Evolutionary conservation across 2,797 vertebrate genomes (phyloP), one percentile per base, ranked within the genome.

Genomic region (Coregonus ussuriensis): DNA sequence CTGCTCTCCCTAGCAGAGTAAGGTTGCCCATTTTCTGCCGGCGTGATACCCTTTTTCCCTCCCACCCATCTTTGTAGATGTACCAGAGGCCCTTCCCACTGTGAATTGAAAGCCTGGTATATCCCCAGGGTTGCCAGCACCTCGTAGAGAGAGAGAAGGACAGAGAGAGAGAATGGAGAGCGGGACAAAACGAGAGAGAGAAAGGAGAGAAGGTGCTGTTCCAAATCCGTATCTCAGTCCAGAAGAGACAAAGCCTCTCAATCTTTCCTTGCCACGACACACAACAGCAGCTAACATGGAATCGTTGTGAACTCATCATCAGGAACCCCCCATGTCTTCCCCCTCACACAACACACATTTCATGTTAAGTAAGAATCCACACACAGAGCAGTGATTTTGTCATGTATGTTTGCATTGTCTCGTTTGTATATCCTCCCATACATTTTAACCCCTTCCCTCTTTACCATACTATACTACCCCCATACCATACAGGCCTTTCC

Each of bases 341-440:
- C 6, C 9, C 41, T 47, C 41, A 47, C 41, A 47, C 41, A 88
- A 81, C 89, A 88, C 88, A 91, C 89, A 89, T 87, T 93, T 90
- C 89, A 92, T 91, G 90, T 92, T 91, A 88, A 80, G 89, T 25
- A 89, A 77, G 88, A 86, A 82, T 77, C 81, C 89, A 87, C 77
- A 81, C 88, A 86, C 74, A 84, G 89, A 82, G 82, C 88, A 83
- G 80, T 77, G 77, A 80, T 82, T 74, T 76, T 80, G 62, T 69
- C 82, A 84, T 76, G 80, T 81, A 59, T 85, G 89, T 89, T 89
- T 88, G 83, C 75, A 82, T 84, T 82, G 81, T 77, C 81, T 79
- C 80, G 79, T 74, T 76, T 79, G 70, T 83, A 81, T 31, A 76
- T 86, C 81, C 71, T 85, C 75, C 51, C 65, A 1, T 78, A 81